phyloP scores from a whole-genome alignment of 2,797 vertebrate species.

The Linurgus olivaceus region DNA sequence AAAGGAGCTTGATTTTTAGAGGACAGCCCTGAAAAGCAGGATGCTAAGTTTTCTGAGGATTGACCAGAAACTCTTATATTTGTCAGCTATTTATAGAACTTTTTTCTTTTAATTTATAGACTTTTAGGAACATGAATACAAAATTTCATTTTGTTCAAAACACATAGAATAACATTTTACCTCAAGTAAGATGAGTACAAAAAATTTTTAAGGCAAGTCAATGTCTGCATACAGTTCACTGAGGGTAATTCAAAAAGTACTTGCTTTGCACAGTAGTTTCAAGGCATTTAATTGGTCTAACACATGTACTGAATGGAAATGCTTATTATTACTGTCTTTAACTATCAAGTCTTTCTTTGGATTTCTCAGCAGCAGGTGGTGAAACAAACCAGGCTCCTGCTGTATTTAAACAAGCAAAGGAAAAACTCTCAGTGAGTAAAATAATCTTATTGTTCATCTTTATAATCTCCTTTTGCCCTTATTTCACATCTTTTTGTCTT shows the following conservation, averaged over 20 bases:
- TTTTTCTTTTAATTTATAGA: neutral
- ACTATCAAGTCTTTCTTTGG: conserved; percentile 54
- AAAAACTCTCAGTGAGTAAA: conserved; percentile 89
- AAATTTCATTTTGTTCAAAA: neutral
- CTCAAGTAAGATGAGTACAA: neutral
- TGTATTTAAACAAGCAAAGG: conserved; percentile 89
- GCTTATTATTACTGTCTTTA: neutral
- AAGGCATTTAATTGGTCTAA: neutral
- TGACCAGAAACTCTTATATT: neutral
- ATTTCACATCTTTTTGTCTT: neutral
- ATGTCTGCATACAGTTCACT: neutral
- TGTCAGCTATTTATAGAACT: neutral
- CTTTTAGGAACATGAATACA: neutral
- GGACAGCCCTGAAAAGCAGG: neutral
- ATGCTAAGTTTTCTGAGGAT: neutral
- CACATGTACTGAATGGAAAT: conserved; percentile 7
- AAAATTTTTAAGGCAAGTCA: neutral
- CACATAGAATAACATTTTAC: neutral
- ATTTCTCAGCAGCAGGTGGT: conserved; percentile 77
- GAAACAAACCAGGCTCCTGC: conserved; percentile 88
- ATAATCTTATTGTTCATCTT: neutral
- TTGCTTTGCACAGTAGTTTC: neutral
- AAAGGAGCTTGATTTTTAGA: neutral
- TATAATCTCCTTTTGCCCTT: neutral
- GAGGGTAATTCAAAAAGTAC: neutral